Base-by-base conservation (phyloP, 2,888 invertebrate species). In the Rotaria macrura region DNA sequence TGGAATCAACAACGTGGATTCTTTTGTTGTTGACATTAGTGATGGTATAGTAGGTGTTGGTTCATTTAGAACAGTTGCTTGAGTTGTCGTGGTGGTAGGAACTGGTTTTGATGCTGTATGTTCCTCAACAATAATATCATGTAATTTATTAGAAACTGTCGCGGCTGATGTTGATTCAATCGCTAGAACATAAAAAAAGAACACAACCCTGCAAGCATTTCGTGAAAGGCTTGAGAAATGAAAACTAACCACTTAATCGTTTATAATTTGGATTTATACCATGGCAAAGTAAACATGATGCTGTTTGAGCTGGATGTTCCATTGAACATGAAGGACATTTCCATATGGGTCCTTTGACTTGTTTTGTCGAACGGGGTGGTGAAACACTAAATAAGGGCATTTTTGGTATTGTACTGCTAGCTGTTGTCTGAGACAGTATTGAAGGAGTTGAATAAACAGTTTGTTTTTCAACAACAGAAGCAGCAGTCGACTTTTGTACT, bases 221-320 rank as follows among this genome's bases (percentile, higher is more conserved):
- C 4, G 12, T 38, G 17, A 5, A 17, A 34, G 23, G 3, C 4
- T 43, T 20, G 9, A 79, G 6, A 47, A 9, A 9, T 47, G 47
- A 2, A 25, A 12, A 79, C 79, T 4, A 12, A 79, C 79, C 79
- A 79, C 79, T 79, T 23, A 43, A 43, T 43, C 79, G 79, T 43
- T 79, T 79, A 79, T 79, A 79, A n/a, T 79, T 43, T 79, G 79
- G 79, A 43, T 79, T 79, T n/a, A 79, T 79, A 25, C 25, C 43
- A 79, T 79, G 79, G n/a, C 79, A 79, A 40, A 79, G n/a, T 10
- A 43, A 79, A n/a, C 79, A 79, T 25, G 79, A 79, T 25, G 79
- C 40, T 43, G 79, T 79, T 79, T 79, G 79, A 40, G 79, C 12
- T 40, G 79, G 43, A 79, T 79, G 79, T 79, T 79, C 79, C 79